These are phyloP conservation scores for Diplodus puntazzo DNA, from an alignment of 2,797 vertebrate genomes.

Conservation along the genomic window DNA sequence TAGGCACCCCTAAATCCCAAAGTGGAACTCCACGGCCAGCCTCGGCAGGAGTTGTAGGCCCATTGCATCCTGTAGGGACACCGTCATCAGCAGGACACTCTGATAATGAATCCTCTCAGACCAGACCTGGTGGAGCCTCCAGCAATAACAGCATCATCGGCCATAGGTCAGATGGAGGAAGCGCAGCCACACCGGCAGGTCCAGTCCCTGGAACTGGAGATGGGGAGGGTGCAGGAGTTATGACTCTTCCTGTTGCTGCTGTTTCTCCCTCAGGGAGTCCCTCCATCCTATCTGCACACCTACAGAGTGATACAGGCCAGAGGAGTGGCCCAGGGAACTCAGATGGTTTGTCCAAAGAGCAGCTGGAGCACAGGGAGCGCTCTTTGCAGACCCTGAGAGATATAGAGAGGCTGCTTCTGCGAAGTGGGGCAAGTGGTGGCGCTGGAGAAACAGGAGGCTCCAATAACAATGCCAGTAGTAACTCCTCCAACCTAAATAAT, in stretches of 20 bases:
- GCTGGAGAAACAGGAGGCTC: conserved; percentile 73
- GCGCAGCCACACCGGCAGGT: conserved; percentile 47
- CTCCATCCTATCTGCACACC: conserved; percentile 80
- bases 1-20: conserved; percentile 91
- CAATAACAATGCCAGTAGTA: conserved; percentile 73
- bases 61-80: conserved; percentile 78
- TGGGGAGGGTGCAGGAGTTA: conserved; percentile 66
- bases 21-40: conserved; percentile 83
- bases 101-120: conserved; percentile 82
- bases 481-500: conserved; percentile 74
- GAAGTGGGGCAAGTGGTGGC: conserved; percentile 82
- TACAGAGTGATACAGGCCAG: conserved; percentile 81
- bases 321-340: conserved; percentile 76
- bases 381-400: conserved; percentile 96
- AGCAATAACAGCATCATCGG: conserved; percentile 68
- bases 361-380: conserved; percentile 96
- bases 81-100: conserved; percentile 82
- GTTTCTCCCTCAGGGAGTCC: conserved; percentile 79
- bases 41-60: conserved; percentile 80
- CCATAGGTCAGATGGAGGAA: conserved; percentile 72
- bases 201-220: conserved; percentile 63
- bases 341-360: conserved; percentile 95
- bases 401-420: conserved; percentile 94
- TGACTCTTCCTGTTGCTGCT: conserved; percentile 70
- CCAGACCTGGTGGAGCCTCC: conserved; percentile 67